Conservation (phyloP, 1,140 invertebrate species). For the Daktulosphaira vitifoliae region DNA sequence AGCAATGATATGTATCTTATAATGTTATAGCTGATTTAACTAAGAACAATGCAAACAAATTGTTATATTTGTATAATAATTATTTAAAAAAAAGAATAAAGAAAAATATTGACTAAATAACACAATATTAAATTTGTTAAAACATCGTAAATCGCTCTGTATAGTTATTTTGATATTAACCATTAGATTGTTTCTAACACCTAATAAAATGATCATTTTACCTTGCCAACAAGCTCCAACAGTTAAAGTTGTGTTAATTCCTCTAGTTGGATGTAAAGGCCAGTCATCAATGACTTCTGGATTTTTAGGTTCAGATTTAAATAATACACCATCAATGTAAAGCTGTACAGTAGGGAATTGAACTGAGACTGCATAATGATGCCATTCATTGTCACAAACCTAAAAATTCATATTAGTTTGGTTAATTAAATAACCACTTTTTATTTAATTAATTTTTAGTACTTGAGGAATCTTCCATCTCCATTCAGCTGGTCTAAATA, state of each 20-base stretch:
- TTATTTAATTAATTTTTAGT: constrained; percentile 1
- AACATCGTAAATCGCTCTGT: too few relatives aligned
- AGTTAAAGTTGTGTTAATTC: constrained; percentile 83
- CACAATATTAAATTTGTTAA: too few relatives aligned
- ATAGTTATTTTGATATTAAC: too few relatives aligned
- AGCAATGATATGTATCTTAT: too few relatives aligned
- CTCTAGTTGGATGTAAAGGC: constrained; percentile 94
- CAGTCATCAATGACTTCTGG: constrained; percentile 98
- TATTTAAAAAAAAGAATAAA: too few relatives aligned
- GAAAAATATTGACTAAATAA: too few relatives aligned
- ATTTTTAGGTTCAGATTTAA: constrained; percentile 70
- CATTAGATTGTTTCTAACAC: too few relatives aligned
- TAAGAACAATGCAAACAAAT: too few relatives aligned
- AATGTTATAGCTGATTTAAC: too few relatives aligned
- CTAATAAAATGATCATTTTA: too few relatives aligned
- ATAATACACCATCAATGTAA: constrained; percentile 80
- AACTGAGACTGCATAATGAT: constrained; percentile 92
- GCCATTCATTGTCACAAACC: constrained; percentile 97
- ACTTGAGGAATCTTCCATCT: constrained; percentile 82
- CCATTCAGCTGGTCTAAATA: constrained; percentile 96
- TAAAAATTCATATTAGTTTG: constrained; percentile 33
- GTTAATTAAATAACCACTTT: not conserved
- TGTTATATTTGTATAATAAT: too few relatives aligned
- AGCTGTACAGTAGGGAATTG: constrained; percentile 79
- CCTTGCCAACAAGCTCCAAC: constrained; percentile 98